A percentile compares a stretch with the other conserved stretches of the same genome.
Evolutionary conservation across 2,797 vertebrate genomes (phyloP).

Genomic region (Echiichthys vipera): DNA sequence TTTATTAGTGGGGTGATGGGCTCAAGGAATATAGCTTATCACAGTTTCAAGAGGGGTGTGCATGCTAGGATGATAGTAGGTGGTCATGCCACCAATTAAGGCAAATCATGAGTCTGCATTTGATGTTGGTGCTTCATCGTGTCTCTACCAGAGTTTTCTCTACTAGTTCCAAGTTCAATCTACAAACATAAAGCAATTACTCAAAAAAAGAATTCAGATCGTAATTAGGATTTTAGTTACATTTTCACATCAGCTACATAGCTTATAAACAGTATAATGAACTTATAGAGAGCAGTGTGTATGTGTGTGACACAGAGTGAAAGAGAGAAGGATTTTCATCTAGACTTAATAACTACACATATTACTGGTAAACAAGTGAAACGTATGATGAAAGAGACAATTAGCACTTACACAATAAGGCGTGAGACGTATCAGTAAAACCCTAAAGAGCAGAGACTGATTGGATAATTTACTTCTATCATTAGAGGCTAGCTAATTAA

Average conservation of each 20-base stretch:
- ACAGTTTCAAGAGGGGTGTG: conserved; percentile 8
- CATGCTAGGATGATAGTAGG: conserved; percentile 10
- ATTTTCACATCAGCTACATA: conserved; percentile 15
- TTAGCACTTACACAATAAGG: conserved; percentile 74
- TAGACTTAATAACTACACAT: conserved; percentile 42
- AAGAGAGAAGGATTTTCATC: conserved; percentile 46
- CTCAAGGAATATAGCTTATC: conserved; percentile 3
- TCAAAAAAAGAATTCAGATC: conserved; percentile 17
- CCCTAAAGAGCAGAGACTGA: conserved; percentile 68
- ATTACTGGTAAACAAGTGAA: conserved; percentile 51
- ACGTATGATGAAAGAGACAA: conserved; percentile 69
- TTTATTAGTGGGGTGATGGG: neutral
- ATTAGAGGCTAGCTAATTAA: conserved; percentile 78
- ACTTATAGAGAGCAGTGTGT: conserved; percentile 13
- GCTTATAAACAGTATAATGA: neutral
- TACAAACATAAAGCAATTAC: neutral
- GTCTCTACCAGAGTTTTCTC: conserved; percentile 6
- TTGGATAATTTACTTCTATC: conserved; percentile 74
- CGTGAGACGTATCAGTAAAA: conserved; percentile 65
- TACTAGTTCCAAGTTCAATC: conserved; percentile 9
- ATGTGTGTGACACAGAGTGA: conserved; percentile 2
- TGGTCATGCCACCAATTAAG: conserved; percentile 32
- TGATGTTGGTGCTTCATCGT: conserved; percentile 21
- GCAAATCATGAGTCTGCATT: conserved; percentile 38
- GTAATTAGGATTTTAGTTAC: conserved; percentile 17